These are phyloP conservation scores for Rhopalosiphum maidis DNA, from an alignment of 1,140 invertebrate species.

Conservation along the genomic window DNA sequence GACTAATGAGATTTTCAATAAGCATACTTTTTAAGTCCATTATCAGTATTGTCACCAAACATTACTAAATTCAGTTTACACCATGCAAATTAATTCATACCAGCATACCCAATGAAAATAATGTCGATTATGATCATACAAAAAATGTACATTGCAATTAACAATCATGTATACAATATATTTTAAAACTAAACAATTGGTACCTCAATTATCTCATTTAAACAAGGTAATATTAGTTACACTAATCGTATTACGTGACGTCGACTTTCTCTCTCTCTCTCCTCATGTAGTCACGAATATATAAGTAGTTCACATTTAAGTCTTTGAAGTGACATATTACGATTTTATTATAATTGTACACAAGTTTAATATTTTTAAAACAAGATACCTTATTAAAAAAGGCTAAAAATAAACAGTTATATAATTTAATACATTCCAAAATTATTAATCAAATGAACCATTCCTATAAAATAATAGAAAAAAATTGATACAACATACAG, in stretches of 20 bases:
- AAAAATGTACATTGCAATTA: too few species aligned
- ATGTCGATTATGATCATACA: not conserved
- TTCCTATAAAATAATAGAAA: not conserved
- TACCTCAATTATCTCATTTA: not conserved
- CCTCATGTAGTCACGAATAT: not conserved
- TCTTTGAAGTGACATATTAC: not conserved
- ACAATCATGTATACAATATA: too few species aligned
- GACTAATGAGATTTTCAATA: too few species aligned
- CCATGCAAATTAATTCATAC: not conserved
- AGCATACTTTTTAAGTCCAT: not conserved
- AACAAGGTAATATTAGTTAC: not conserved
- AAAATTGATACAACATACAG: not conserved
- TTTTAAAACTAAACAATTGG: not conserved
- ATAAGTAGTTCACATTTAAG: not conserved
- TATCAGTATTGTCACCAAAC: not conserved
- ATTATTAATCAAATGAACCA: not conserved
- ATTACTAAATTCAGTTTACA: not conserved
- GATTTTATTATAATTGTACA: not conserved
- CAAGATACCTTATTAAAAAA: not conserved
- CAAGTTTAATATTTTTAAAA: not conserved
- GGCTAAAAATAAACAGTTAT: not conserved
- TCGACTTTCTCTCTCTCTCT: not conserved
- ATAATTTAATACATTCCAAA: not conserved
- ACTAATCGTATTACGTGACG: too few species aligned
- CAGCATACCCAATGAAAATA: not conserved